phyloP scores from a whole-genome alignment of 2,113 vertebrate species.

The Ammodytes marinus region DNA sequence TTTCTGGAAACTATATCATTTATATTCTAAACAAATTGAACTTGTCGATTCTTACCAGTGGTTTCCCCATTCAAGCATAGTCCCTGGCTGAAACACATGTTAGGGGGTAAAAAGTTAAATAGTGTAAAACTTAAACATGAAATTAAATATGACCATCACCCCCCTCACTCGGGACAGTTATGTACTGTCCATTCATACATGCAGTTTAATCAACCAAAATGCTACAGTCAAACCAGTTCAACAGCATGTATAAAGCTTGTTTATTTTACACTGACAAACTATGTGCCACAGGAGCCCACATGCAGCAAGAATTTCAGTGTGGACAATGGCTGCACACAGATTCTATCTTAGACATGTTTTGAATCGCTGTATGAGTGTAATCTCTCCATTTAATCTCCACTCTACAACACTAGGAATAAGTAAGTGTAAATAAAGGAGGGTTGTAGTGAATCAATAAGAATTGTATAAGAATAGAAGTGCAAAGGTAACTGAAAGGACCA shows the following conservation, averaged over 20 bases:
- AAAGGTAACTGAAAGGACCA: background rate
- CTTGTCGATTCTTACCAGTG: constrained; percentile 89
- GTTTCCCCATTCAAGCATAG: constrained; percentile 99
- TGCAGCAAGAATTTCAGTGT: background rate
- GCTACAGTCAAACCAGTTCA: constrained; percentile 8
- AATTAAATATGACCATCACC: background rate
- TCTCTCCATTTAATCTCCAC: background rate
- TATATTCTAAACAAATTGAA: background rate
- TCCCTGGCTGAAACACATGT: constrained; percentile 90
- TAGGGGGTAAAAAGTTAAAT: constrained; percentile 4
- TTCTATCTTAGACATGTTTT: background rate
- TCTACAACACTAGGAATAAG: background rate
- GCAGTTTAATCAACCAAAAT: background rate
- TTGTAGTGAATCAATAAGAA: too few species aligned
- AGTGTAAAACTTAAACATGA: background rate
- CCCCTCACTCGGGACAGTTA: background rate
- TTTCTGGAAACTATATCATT: background rate
- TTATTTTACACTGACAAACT: background rate
- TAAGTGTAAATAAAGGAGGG: background rate
- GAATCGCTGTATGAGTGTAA: background rate
- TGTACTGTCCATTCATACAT: background rate
- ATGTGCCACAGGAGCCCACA: background rate
- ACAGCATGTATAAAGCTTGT: background rate
- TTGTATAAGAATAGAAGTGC: too few species aligned
- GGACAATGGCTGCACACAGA: background rate